Base-by-base conservation (phyloP, 2,888 invertebrate genomes). In the Lysandra coridon region DNA sequence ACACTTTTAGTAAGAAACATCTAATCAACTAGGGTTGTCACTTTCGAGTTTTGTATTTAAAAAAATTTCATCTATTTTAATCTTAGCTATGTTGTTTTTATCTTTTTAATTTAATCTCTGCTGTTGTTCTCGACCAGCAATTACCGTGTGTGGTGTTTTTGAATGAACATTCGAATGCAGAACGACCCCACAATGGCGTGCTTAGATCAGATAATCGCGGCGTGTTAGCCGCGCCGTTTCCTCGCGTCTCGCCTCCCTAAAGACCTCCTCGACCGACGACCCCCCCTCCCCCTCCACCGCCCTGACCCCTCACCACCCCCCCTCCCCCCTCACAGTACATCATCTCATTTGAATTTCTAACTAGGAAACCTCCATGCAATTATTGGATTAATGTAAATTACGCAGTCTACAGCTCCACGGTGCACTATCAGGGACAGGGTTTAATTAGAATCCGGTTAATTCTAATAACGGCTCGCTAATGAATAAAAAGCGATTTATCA, bases 321-420 rank as follows among this genome's bases (percentile, higher is more conserved):
- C 83, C 86, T 87, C 85, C 86, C 88, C 87, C 86, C 88, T 85
- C 90, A 89, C 95, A 95, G 96, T 96, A 96, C 96, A 96, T 96
- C 96, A 96, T 96, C 97, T 97, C 96, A 97, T 97, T 97, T 97
- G 97, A 97, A 97, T 97, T 97, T 97, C 97, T 97, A 97, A 97
- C 97, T 97, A 97, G 97, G 96, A 97, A 96, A 97, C 97, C 97
- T 97, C 97, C 97, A 97, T 97, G 97, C 97, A 97, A 97, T 97
- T 97, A 97, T 97, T 97, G 97, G 97, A 97, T 97, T 97, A 97
- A 97, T 97, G 97, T 97, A 97, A 97, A 97, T 97, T 97, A 97
- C 97, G 97, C 96, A 96, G 96, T 96, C 96, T 96, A 96, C 96
- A 91, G 93, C 91, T 89, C 91, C 86, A 91, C 92, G 92, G 92